Conservation (phyloP, 1,140 invertebrate genomes). For the Drosophila erecta region DNA sequence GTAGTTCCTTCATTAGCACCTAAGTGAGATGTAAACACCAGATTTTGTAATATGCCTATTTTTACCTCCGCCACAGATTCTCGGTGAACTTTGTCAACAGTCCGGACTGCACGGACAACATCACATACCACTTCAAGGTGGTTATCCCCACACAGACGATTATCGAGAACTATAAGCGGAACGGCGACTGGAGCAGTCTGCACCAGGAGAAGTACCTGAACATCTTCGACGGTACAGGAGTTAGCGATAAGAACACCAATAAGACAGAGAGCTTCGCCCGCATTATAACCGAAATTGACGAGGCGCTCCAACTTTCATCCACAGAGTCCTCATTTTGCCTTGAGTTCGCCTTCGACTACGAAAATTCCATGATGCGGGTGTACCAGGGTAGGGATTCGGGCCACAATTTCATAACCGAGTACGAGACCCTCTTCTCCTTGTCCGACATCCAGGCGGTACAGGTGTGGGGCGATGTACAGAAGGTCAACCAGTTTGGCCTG, state of each 20-base stretch:
- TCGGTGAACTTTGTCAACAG: conserved; percentile 81
- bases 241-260: conserved; percentile 23
- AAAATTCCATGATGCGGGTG: conserved; percentile 54
- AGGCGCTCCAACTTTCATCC: conserved; percentile 62
- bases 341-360: conserved; percentile 71
- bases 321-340: conserved; percentile 72
- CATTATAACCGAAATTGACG: conserved; percentile 44
- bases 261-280: conserved; percentile 31
- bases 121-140: conserved; percentile 81
- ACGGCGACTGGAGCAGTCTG: conserved; percentile 65
- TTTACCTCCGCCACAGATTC: conserved; percentile 58
- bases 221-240: conserved; percentile 71
- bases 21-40: conserved; percentile 6
- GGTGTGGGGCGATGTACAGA: conserved; percentile 80
- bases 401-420: conserved; percentile 58
- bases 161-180: conserved; percentile 70
- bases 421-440: conserved; percentile 49
- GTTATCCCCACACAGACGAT: conserved; percentile 56
- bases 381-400: conserved; percentile 62
- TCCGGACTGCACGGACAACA: conserved; percentile 58
- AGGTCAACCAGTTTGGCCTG: conserved; percentile 65
- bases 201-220: conserved; percentile 58
- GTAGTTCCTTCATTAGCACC: conserved; percentile 21
- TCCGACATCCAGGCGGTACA: conserved; percentile 68
- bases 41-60: not conserved